Conservation (phyloP, 2,113 vertebrate genomes). For the Tretioscincus oriximinensis region DNA sequence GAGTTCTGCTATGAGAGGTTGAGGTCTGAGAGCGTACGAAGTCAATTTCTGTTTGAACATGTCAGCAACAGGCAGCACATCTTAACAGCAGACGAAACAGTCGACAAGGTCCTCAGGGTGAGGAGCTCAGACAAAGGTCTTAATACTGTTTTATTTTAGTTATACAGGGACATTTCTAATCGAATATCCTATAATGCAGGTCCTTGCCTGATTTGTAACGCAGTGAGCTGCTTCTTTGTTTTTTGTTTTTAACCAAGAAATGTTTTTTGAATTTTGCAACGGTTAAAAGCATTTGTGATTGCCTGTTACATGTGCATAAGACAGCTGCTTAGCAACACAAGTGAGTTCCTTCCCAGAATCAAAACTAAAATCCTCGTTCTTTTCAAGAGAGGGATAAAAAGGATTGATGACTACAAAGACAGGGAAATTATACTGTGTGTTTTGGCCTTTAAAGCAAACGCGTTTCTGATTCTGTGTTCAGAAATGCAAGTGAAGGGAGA, state of each 20-base stretch:
- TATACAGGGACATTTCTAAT: slow-evolving; percentile 48
- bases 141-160: slow-evolving; percentile 39
- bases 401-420: slow-evolving; percentile 30
- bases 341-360: slow-evolving; percentile 49
- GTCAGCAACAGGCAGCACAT: neutral
- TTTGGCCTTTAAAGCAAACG: slow-evolving; percentile 49
- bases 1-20: too few species aligned
- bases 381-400: slow-evolving; percentile 33
- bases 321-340: slow-evolving; percentile 68
- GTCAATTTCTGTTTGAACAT: neutral
- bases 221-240: neutral
- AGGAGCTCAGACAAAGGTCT: slow-evolving; percentile 27
- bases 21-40: neutral
- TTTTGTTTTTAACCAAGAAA: slow-evolving; percentile 37
- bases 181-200: slow-evolving; percentile 44
- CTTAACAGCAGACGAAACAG: neutral
- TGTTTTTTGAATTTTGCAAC: slow-evolving; percentile 56
- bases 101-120: neutral
- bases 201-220: slow-evolving; percentile 40
- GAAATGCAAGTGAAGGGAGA: neutral
- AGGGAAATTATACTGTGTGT: slow-evolving; percentile 30
- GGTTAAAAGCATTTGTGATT: slow-evolving; percentile 53
- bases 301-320: slow-evolving; percentile 50
- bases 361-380: slow-evolving; percentile 45
- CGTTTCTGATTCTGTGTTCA: neutral